A percentile compares a stretch with the other conserved stretches of the same genome.
These are phyloP conservation scores for Tubulanus polymorphus DNA, from an alignment of 2,888 invertebrate species.

Conservation along the genomic window DNA sequence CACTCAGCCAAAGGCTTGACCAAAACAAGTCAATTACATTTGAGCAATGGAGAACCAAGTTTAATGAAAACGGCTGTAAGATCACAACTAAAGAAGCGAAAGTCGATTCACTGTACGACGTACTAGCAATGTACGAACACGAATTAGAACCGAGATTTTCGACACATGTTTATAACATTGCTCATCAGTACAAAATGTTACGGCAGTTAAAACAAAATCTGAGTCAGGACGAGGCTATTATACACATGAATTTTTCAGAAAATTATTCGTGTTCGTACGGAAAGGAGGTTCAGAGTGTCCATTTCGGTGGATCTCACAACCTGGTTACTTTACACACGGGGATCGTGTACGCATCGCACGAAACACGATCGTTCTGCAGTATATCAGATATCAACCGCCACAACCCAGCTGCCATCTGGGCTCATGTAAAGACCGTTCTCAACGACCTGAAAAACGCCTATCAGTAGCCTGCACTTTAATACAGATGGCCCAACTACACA, in stretches of 20 bases:
- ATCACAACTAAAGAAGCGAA: not conserved
- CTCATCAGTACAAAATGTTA: conserved; percentile 16
- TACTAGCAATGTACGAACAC: not conserved
- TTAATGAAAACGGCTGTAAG: no score
- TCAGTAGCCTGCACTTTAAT: conserved; percentile 21
- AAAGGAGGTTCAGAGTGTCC: conserved; percentile 46
- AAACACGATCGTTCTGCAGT: conserved; percentile 25
- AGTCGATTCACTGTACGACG: not conserved
- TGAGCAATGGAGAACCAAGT: no score
- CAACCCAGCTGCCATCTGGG: conserved; percentile 47
- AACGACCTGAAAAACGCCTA: conserved; percentile 3
- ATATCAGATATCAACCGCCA: conserved; percentile 38
- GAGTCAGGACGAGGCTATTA: conserved; percentile 21
- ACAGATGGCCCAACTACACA: conserved; percentile 49
- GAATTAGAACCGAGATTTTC: conserved; percentile 12
- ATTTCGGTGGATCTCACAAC: conserved; percentile 30
- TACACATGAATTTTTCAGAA: conserved; percentile 47
- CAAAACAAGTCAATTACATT: no score
- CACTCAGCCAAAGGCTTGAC: not conserved
- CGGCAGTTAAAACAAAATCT: conserved; percentile 22
- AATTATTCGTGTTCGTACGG: conserved; percentile 43
- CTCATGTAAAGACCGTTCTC: conserved; percentile 41
- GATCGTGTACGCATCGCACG: conserved; percentile 31
- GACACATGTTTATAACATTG: conserved; percentile 19
- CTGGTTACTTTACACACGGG: conserved; percentile 49